Evolutionary conservation across 2,797 vertebrate species (phyloP).

Genomic region (Malacoctenus gilli): DNA sequence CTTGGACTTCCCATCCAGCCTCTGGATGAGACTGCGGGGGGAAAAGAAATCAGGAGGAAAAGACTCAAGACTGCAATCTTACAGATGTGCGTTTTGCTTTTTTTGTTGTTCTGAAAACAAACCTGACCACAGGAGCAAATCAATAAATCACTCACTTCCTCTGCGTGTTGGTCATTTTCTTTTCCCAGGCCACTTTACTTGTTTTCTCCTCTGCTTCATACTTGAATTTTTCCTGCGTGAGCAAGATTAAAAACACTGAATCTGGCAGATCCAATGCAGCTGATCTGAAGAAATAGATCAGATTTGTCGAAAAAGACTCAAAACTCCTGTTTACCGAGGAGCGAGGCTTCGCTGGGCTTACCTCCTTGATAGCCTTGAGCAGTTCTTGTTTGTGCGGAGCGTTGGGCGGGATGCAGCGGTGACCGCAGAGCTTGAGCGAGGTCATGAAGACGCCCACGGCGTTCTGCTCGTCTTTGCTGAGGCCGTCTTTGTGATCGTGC

Average conservation of each 20-base stretch:
- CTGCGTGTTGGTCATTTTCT: slow-evolving; percentile 89
- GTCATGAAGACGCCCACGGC: slow-evolving; percentile 86
- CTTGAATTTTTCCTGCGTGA: slow-evolving; percentile 91
- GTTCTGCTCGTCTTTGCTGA: slow-evolving; percentile 87
- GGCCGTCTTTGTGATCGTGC: slow-evolving; percentile 85
- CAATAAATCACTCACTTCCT: slow-evolving; percentile 83
- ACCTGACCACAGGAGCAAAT: background rate
- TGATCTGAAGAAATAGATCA: background rate
- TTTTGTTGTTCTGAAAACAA: background rate
- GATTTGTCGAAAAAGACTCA: background rate
- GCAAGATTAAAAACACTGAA: slow-evolving; percentile 3
- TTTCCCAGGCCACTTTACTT: slow-evolving; percentile 93
- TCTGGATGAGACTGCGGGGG: slow-evolving; percentile 92
- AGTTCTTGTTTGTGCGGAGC: slow-evolving; percentile 87
- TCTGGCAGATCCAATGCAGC: background rate
- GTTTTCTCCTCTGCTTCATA: slow-evolving; percentile 89
- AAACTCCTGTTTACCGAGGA: slow-evolving; percentile 8
- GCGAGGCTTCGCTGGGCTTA: slow-evolving; percentile 44
- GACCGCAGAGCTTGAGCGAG: slow-evolving; percentile 89
- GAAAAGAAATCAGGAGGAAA: slow-evolving; percentile 16
- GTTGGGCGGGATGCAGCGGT: slow-evolving; percentile 88
- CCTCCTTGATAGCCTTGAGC: slow-evolving; percentile 90
- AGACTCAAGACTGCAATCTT: slow-evolving; percentile 16
- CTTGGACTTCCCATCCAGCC: slow-evolving; percentile 93
- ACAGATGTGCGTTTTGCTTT: background rate